Conservation (phyloP, 2,888 invertebrate genomes). For the Plebejus melissa region DNA sequence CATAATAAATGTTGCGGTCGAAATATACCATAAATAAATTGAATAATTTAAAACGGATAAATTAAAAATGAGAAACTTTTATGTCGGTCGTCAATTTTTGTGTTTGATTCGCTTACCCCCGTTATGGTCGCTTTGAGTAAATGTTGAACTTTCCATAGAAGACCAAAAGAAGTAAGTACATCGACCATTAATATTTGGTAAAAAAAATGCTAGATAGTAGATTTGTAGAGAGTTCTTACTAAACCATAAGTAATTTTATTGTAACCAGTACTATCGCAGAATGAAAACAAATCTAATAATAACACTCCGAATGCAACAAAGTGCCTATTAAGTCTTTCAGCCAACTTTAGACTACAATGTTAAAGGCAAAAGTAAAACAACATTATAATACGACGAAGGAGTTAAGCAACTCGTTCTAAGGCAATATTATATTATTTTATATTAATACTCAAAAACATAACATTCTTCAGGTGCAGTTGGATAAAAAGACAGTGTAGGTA, state of each 20-base stretch:
- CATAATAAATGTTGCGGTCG: conserved; percentile 13
- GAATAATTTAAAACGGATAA: conserved; percentile 20
- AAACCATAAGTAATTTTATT: too few relatives aligned
- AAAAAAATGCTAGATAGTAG: too few relatives aligned
- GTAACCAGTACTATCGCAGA: too few relatives aligned
- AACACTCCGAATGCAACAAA: too few relatives aligned
- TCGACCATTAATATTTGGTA: too few relatives aligned
- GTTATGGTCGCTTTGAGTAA: not conserved
- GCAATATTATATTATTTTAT: too few relatives aligned
- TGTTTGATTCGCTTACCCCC: not conserved
- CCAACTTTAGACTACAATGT: not conserved
- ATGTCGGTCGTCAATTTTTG: conserved; percentile 4
- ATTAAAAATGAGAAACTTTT: conserved; percentile 17
- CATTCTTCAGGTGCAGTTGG: not conserved
- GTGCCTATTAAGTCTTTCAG: too few relatives aligned
- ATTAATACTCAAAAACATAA: not conserved
- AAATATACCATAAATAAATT: conserved; percentile 18
- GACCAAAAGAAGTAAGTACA: not conserved
- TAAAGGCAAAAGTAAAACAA: not conserved
- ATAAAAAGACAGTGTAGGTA: not conserved
- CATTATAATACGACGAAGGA: not conserved
- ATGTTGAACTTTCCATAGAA: not conserved
- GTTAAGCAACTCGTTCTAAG: not conserved
- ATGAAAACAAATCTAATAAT: too few relatives aligned
- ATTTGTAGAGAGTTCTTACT: too few relatives aligned